Conservation (phyloP, 2,888 invertebrate genomes). For the Aphodius granarius region DNA sequence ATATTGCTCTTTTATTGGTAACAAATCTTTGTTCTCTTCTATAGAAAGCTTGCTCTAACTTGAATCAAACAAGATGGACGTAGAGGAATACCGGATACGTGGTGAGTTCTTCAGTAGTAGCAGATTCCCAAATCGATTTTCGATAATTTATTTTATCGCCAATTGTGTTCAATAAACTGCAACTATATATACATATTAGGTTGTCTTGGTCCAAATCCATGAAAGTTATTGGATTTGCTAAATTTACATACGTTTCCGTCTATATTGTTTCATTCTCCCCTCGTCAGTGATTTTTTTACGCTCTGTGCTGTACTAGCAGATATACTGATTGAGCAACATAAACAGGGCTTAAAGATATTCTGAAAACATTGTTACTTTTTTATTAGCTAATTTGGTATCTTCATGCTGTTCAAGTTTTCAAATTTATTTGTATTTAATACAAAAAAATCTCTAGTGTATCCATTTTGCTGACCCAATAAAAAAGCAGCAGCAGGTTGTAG, state of each 20-base stretch:
- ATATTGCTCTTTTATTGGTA: neutral
- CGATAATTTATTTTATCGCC: constrained; percentile 7
- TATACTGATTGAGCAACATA: neutral
- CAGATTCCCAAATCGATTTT: neutral
- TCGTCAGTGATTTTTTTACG: neutral
- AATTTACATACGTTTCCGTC: constrained; percentile 1
- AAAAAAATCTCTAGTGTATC: neutral
- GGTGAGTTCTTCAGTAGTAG: constrained; percentile 53
- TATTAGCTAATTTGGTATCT: too few relatives aligned
- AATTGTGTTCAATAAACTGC: constrained; percentile 1
- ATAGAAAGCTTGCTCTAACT: neutral
- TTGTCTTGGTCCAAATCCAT: neutral
- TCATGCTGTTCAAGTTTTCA: too few relatives aligned
- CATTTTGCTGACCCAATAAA: too few relatives aligned
- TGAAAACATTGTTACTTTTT: too few relatives aligned
- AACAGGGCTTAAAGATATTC: too few relatives aligned
- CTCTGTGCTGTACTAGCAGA: neutral
- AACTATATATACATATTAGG: constrained; percentile 6
- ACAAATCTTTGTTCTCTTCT: neutral
- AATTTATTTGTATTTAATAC: neutral
- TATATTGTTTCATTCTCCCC: neutral
- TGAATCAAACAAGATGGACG: constrained; percentile 51
- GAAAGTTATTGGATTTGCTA: constrained; percentile 1
- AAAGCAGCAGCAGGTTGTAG: neutral
- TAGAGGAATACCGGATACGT: constrained; percentile 57